Base-by-base conservation (phyloP, 2,888 invertebrate species). In the Zele albiditarsus region DNA sequence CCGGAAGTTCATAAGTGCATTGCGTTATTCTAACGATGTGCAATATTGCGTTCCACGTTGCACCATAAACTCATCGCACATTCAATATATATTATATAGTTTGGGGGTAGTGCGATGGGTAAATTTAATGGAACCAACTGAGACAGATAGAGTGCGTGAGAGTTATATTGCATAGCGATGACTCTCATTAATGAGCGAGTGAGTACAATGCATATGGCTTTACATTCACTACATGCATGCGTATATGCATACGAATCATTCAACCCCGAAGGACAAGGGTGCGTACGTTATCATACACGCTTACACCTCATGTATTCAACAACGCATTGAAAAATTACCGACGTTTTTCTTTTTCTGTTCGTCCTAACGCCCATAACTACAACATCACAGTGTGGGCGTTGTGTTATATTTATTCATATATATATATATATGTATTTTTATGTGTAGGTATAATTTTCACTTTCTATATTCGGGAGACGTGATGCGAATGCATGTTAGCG, bases 1-100 rank as follows among this genome's bases (percentile, higher is more conserved):
- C 78, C 80, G 81, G 82, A 81, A 81, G 76, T 80, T 72, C 76
- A 73, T 79, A 79, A 80, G 78, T 78, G 81, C 81, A 74, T 80
- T 78, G 81, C 81, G 75, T 80, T 77, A 79, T 81, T 77, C 78
- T 71, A 79, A 77, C 77, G 77, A 74, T 69, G 75, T 25, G 75
- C 16, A 66, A 68, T 66, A 75, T 72, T 63, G 33, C 68, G 25
- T 42, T 72, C 65, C 49, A 53, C 33, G 46, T 60, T 71, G 28
- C 63, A 62, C 72, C 28, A 46, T 46, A 66, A 63, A 66, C 25
- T 60, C 60, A 42, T 70, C 38, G 46, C n/a, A 53, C 53, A 53
- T 53, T 53, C 20, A 53, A 20, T 20, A 8, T 20, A 20, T 20
- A 20, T n/a, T 23, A 23, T 53, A 53, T 53, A 38, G 23, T 23